These are phyloP conservation scores for Drosophila paulistorum DNA, from an alignment of 1,140 invertebrate genomes.

Conservation along the genomic window DNA sequence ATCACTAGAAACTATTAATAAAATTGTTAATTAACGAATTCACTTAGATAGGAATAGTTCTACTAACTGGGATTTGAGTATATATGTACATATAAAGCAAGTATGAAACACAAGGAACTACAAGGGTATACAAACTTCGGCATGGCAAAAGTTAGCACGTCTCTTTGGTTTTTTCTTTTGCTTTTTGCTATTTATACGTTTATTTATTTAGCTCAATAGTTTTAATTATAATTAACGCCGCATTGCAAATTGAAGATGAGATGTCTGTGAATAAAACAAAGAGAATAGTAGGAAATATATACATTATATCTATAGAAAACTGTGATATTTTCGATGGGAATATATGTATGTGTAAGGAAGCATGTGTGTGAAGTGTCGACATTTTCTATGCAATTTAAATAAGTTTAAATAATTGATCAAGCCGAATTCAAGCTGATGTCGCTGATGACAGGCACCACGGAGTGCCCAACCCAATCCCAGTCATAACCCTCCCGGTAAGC, in stretches of 20 bases:
- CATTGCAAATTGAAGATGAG: slow-evolving; percentile 57
- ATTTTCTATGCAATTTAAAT: slow-evolving; percentile 20
- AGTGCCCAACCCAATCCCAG: neutral
- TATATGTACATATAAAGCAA: too few species aligned
- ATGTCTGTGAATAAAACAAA: slow-evolving; percentile 10
- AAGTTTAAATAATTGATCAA: slow-evolving; percentile 73
- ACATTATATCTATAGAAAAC: neutral
- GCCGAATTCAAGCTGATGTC: slow-evolving; percentile 27
- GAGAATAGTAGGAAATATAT: neutral
- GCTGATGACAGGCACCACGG: slow-evolving; percentile 44
- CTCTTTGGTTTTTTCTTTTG: slow-evolving; percentile 12
- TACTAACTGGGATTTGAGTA: too few species aligned
- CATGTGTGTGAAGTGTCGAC: slow-evolving; percentile 20
- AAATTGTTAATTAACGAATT: too few species aligned
- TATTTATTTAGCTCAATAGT: slow-evolving; percentile 68
- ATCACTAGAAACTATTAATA: too few species aligned
- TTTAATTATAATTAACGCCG: slow-evolving; percentile 79
- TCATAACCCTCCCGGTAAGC: slow-evolving; percentile 3
- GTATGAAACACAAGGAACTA: too few species aligned
- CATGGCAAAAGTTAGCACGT: too few species aligned
- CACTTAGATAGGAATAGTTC: too few species aligned
- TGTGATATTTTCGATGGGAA: neutral
- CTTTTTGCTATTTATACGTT: slow-evolving; percentile 47
- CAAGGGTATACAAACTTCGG: too few species aligned
- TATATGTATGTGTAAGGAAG: neutral